Conservation (phyloP, 2,888 invertebrate genomes). For the Heliconius aoede region DNA sequence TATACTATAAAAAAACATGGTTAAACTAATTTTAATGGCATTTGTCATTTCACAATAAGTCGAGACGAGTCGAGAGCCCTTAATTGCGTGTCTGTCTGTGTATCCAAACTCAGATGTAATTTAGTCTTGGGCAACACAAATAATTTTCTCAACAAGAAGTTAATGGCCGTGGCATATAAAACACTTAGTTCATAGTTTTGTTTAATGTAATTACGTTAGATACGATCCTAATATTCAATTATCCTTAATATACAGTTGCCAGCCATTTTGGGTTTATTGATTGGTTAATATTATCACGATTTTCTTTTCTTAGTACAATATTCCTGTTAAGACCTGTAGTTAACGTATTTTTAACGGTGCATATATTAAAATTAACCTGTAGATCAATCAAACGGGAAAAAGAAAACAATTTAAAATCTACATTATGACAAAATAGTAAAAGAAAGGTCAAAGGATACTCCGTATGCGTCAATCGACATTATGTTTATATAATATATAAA, state of each 20-base stretch:
- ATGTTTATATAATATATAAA: neutral
- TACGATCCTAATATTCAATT: constrained; percentile 23
- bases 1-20: constrained; percentile 9
- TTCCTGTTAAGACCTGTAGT: neutral
- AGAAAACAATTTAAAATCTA: no score
- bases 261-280: neutral
- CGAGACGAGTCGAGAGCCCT: constrained; percentile 45
- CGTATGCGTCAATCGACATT: neutral
- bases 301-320: neutral
- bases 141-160: constrained; percentile 47
- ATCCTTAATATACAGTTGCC: constrained; percentile 5
- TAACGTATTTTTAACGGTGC: no score
- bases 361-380: no score
- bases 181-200: constrained; percentile 43
- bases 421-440: no score
- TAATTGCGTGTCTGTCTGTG: constrained; percentile 51
- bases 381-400: no score
- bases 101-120: constrained; percentile 46
- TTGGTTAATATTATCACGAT: neutral
- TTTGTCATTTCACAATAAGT: constrained; percentile 39
- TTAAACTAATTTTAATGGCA: constrained; percentile 32
- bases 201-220: constrained; percentile 42
- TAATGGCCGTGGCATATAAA: constrained; percentile 46
- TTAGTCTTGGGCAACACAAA: constrained; percentile 43
- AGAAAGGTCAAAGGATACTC: neutral